These are phyloP conservation scores for Aptenodytes forsteri DNA, from an alignment of 2,113 vertebrate species.

Conservation along the genomic window DNA sequence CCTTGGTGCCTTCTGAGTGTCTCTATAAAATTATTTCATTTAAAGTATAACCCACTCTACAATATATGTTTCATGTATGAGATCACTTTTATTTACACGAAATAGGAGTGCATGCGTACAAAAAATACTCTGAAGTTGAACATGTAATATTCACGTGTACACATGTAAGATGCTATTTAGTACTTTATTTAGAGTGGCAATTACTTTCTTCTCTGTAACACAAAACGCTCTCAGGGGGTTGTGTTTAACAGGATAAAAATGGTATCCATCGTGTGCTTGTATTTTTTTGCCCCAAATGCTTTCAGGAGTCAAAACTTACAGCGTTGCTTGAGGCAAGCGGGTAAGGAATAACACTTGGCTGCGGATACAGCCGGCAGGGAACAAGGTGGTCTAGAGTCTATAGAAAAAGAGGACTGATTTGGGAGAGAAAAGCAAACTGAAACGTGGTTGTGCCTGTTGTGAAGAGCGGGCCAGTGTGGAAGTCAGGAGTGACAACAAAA, in stretches of 20 bases:
- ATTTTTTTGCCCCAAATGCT: background rate
- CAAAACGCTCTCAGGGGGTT: background rate
- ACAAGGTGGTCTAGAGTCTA: background rate
- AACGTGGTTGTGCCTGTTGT: background rate
- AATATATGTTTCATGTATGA: background rate
- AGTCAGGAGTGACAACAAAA: background rate
- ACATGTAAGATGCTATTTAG: background rate
- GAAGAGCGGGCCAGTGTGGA: background rate
- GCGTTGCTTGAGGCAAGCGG: background rate
- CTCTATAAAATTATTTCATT: constrained; percentile 33
- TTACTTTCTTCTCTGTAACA: background rate
- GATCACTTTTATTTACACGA: background rate
- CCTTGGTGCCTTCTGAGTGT: constrained; percentile 5
- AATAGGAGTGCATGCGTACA: too few relatives aligned
- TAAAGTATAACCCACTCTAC: background rate
- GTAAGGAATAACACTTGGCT: background rate
- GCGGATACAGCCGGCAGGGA: background rate
- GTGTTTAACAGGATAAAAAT: background rate
- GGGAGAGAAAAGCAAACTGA: background rate
- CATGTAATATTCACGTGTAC: background rate
- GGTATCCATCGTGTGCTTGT: background rate
- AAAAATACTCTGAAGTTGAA: background rate
- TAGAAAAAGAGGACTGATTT: background rate
- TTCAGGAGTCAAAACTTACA: background rate
- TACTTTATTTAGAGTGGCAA: background rate